Percentiles rank a stretch among this genome's conserved stretches.
Conservation (phyloP, 2,797 vertebrate species). For the Dallia pectoralis region DNA sequence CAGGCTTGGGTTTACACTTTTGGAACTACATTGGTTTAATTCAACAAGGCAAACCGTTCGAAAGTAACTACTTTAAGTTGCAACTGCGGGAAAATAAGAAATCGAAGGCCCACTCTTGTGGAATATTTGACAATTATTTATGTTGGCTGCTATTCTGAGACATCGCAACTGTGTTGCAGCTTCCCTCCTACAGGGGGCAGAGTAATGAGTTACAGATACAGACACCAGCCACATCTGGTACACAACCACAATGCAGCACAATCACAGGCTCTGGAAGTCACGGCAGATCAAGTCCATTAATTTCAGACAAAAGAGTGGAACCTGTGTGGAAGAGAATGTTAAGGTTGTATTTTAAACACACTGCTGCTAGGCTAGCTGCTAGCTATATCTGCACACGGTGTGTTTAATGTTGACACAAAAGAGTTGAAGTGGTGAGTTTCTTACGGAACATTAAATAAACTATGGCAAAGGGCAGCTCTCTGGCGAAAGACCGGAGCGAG, state of each 20-base stretch:
- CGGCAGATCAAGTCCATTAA: not conserved
- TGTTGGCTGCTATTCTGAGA: too few species aligned
- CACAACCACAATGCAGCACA: not conserved
- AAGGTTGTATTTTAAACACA: not conserved
- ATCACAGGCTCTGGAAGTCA: not conserved
- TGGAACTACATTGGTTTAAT: not conserved
- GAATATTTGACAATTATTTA: too few species aligned
- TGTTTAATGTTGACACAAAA: not conserved
- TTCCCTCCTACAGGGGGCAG: too few species aligned
- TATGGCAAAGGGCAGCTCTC: slow-evolving; percentile 2
- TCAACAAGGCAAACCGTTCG: not conserved
- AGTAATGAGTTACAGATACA: not conserved
- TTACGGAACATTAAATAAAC: not conserved
- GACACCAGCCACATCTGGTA: slow-evolving; percentile 2
- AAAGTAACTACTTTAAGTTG: not conserved
- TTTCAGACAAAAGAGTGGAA: too few species aligned
- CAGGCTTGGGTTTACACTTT: not conserved
- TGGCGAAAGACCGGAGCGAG: not conserved
- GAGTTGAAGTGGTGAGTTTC: slow-evolving; percentile 1
- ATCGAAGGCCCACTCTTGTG: too few species aligned
- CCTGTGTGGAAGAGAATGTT: slow-evolving; percentile 3
- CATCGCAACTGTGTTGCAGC: too few species aligned
- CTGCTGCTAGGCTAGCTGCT: not conserved
- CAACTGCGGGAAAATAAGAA: too few species aligned
- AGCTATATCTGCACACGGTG: not conserved